Conservation (phyloP, 37 sponge, comb jelly and placozoan species). For the Bolinopsis microptera region DNA sequence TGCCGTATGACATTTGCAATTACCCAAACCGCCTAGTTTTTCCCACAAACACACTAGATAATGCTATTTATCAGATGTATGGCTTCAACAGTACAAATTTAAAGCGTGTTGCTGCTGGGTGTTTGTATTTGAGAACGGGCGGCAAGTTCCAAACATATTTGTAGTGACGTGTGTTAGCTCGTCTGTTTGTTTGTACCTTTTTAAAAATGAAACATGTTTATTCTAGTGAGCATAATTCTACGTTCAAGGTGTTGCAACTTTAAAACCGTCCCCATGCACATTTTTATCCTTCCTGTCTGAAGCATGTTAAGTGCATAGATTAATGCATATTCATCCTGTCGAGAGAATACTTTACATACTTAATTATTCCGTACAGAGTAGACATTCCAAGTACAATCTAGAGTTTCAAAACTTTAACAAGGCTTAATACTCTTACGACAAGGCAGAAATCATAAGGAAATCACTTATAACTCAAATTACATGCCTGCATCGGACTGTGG, state of each 20-base stretch:
- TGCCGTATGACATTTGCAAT: not conserved
- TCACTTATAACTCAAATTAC: not conserved
- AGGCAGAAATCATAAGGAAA: not conserved
- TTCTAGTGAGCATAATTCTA: too few relatives aligned
- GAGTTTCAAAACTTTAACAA: too few relatives aligned
- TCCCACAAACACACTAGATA: not conserved
- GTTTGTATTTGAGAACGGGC: too few relatives aligned
- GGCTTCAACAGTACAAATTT: not conserved
- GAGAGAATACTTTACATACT: not conserved
- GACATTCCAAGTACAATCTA: not conserved
- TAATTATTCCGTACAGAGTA: not conserved
- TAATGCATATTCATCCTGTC: not conserved
- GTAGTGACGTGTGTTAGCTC: not conserved
- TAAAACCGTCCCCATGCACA: not conserved
- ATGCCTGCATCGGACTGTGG: not conserved
- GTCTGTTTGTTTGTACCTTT: not conserved
- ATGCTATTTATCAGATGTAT: not conserved
- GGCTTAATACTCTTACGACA: too few relatives aligned
- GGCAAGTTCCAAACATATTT: not conserved
- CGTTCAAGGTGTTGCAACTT: not conserved
- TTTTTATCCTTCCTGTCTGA: not conserved
- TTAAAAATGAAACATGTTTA: too few relatives aligned
- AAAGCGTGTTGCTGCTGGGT: not conserved
- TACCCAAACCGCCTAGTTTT: not conserved
- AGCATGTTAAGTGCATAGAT: not conserved